These are phyloP conservation scores for Chelonia mydas DNA, from an alignment of 2,797 vertebrate genomes.

Conservation along the genomic window DNA sequence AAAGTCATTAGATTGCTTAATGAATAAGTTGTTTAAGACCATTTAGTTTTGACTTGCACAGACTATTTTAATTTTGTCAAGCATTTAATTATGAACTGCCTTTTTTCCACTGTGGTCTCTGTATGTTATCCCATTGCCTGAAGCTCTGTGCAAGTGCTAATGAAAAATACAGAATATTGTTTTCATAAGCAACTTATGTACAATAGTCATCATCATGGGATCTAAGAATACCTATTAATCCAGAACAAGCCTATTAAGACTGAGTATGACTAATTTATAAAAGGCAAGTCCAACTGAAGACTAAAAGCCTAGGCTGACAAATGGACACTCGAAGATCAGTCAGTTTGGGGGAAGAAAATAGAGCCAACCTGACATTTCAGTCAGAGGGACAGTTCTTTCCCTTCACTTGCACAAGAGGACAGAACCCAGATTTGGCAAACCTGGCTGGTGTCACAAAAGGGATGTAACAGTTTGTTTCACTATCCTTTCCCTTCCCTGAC, in stretches of 20 bases:
- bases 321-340: not conserved
- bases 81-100: conserved; percentile 6
- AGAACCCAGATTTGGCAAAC: not conserved
- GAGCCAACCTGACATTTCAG: not conserved
- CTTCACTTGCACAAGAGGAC: not conserved
- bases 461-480: not conserved
- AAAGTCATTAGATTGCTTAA: conserved; percentile 24
- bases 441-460: not conserved
- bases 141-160: conserved; percentile 15
- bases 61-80: conserved; percentile 17
- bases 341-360: not conserved
- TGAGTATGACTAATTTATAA: not conserved
- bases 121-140: not conserved
- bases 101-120: conserved; percentile 3
- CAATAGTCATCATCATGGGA: conserved; percentile 38
- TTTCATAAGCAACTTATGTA: conserved; percentile 19
- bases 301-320: not conserved
- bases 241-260: conserved; percentile 45
- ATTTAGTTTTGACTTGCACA: not conserved
- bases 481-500: not conserved
- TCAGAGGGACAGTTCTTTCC: not conserved
- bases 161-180: not conserved
- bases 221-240: conserved; percentile 52
- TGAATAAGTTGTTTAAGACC: not conserved
- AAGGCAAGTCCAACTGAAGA: not conserved